Percentiles rank a stretch among this genome's conserved stretches.
These are phyloP conservation scores for Pelecanoides urinatrix DNA, from an alignment of 2,113 vertebrate species.

Conservation along the genomic window DNA sequence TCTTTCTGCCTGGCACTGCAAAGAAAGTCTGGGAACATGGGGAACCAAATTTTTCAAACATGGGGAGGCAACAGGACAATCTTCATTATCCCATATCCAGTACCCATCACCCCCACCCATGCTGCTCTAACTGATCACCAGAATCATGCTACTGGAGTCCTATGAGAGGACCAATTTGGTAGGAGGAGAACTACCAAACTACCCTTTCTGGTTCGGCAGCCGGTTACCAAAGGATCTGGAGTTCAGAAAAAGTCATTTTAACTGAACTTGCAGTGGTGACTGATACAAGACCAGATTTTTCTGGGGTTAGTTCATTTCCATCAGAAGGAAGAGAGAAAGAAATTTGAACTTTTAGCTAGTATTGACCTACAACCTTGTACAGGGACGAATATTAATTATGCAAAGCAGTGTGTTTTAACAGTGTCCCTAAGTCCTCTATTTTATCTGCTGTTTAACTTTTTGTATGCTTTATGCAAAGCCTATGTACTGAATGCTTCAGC, in stretches of 20 bases:
- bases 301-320: not conserved
- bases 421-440: not conserved
- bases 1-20: not conserved
- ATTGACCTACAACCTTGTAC: not conserved
- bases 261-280: not conserved
- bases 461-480: not conserved
- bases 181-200: not conserved
- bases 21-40: not conserved
- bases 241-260: not conserved
- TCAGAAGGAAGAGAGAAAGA: not conserved
- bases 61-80: not conserved
- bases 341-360: not conserved
- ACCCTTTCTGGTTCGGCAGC: not conserved
- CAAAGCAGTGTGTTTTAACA: not conserved
- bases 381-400: not conserved
- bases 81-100: not conserved
- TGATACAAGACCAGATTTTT: not conserved
- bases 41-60: not conserved
- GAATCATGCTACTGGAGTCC: not conserved
- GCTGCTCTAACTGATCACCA: not conserved
- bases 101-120: not conserved
- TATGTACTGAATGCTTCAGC: not conserved
- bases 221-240: not conserved
- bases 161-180: not conserved
- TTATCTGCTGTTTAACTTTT: not conserved